Base-by-base conservation (phyloP, 37 sponge, comb jelly and placozoan genomes). In the Petrosia ficiformis region DNA sequence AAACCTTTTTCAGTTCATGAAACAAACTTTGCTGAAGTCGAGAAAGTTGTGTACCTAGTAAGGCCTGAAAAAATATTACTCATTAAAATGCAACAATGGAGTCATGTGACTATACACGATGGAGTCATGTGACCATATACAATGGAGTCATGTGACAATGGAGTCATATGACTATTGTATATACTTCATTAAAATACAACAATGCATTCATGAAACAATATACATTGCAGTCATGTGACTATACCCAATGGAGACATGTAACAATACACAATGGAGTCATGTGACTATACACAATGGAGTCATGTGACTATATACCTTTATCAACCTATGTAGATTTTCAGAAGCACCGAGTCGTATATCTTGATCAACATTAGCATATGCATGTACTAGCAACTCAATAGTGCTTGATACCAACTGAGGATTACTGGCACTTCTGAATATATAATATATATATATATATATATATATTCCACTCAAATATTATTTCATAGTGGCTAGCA, bases 1-100 rank as follows among this genome's bases (percentile, higher is more conserved):
- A 48, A 48, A 86, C 86, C 70, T 86, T 86, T 59, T 86, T 86
- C 34, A 86, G 44, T 42, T 86, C 86, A 39, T 86, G 86, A 40
- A 79, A 86, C 10, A 86, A 54, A 57, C 78, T 80, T 33, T 79
- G 75, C 65, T 79, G 86, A 34, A 86, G 68, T 0, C 80, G 42
- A 19, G 59, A 57, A n/a, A 79, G 42, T 29, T 86, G 68, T 8
- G 68, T 43, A 34, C 26, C 41, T 77, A 84, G 76, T 29, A 84
- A 40, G 0, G 30, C 34, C 84, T 84, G 25, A 0, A 68, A 0
- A 28, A 8, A 61, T 28, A 35, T 24, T 4, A 29, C 22, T 43
- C 35, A 19, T 48, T 48, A 19, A 48, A 48, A 48, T 48, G 8
- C 54, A 19, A 8, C 8, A 48, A 19, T 19, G 8, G n/a, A n/a